Conservation (phyloP, 2,888 invertebrate genomes). For the Pterostichus niger region DNA sequence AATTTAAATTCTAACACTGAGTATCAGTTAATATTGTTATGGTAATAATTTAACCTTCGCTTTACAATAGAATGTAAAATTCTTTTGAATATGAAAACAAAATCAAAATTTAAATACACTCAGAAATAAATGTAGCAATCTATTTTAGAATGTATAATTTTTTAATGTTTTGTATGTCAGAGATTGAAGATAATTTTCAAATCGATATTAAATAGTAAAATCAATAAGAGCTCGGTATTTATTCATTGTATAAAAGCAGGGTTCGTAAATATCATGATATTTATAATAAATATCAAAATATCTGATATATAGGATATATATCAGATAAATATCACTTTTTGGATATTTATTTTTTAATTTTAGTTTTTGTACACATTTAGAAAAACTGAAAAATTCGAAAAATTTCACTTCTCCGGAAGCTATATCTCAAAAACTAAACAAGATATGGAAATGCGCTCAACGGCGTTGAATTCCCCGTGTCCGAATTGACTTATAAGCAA, state of each 20-base stretch:
- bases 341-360: no score
- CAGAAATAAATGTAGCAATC: constrained; percentile 3
- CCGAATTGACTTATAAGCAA: no score
- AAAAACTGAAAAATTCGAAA: no score
- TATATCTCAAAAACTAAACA: no score
- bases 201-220: neutral
- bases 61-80: neutral
- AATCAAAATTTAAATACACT: neutral
- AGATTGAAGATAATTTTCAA: constrained; percentile 20
- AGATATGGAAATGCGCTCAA: no score
- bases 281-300: no score
- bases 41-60: constrained; percentile 24
- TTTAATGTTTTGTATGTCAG: neutral
- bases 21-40: constrained; percentile 5
- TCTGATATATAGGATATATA: no score
- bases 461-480: no score
- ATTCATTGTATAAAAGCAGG: neutral
- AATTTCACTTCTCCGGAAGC: no score
- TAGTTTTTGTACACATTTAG: no score
- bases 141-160: constrained; percentile 20
- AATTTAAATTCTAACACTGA: constrained; percentile 1
- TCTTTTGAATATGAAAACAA: neutral
- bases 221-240: neutral
- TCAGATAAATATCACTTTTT: no score
- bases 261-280: no score